Conservation (phyloP, 2,113 vertebrate species). For the Delphinus delphis region DNA sequence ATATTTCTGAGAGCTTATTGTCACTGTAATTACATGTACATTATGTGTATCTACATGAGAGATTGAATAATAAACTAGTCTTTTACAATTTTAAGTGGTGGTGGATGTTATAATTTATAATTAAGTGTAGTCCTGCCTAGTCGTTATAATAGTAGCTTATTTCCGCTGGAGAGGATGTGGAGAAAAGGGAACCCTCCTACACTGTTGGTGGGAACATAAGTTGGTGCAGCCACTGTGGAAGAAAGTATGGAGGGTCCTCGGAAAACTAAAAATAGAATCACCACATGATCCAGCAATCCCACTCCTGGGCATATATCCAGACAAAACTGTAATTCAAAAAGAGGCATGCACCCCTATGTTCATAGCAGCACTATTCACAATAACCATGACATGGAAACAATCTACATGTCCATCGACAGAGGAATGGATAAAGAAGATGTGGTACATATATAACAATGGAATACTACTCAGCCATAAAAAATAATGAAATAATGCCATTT, state of each 20-base stretch:
- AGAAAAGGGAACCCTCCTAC: not conserved
- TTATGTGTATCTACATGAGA: rapidly evolving
- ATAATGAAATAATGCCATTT: not conserved
- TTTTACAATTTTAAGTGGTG: not conserved
- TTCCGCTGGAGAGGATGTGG: not conserved
- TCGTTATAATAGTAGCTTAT: not conserved
- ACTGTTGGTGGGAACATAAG: not conserved
- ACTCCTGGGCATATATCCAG: not conserved
- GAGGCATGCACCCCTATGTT: not conserved
- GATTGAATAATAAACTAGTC: not conserved
- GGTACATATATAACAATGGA: not conserved
- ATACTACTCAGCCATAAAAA: not conserved
- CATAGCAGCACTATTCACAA: not conserved
- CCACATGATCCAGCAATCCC: not conserved
- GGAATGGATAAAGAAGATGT: not conserved
- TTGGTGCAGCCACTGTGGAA: not conserved
- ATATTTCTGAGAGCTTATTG: not conserved
- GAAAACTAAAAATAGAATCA: not conserved
- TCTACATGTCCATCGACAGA: not conserved
- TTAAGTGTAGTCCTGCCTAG: not conserved
- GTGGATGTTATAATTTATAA: not conserved
- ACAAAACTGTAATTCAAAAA: not conserved
- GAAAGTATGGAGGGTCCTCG: not conserved
- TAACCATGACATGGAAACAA: not conserved
- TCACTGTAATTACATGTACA: not conserved